Evolutionary conservation across 2,797 vertebrate species (phyloP).

Genomic region (Aulostomus chinensis): DNA sequence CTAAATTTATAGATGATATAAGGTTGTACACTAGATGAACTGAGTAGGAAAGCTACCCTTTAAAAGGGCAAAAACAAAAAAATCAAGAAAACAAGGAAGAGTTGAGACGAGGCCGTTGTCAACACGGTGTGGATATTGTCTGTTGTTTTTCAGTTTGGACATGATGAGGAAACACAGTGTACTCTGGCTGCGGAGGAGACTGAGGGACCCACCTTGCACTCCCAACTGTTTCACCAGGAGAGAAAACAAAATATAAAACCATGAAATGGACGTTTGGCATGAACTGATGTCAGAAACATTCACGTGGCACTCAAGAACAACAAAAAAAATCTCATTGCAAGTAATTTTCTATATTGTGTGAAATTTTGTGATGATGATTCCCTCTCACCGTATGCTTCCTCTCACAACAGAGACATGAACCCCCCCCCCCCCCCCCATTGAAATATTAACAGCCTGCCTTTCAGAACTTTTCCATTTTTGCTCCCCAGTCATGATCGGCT

Average conservation of each 20-base stretch:
- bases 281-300: slow-evolving; percentile 57
- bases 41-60: slow-evolving; percentile 82
- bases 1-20: slow-evolving; percentile 79
- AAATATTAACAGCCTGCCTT: slow-evolving; percentile 77
- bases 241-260: slow-evolving; percentile 29
- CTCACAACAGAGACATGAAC: too few species aligned
- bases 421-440: too few species aligned
- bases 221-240: slow-evolving; percentile 48
- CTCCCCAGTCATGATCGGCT: slow-evolving; percentile 70
- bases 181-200: slow-evolving; percentile 11
- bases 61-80: slow-evolving; percentile 79
- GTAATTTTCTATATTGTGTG: slow-evolving; percentile 76
- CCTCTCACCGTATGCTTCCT: slow-evolving; percentile 72
- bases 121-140: slow-evolving; percentile 44
- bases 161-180: slow-evolving; percentile 47
- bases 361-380: slow-evolving; percentile 77
- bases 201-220: slow-evolving; percentile 32
- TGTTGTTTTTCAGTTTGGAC: slow-evolving; percentile 54
- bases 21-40: slow-evolving; percentile 74
- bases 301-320: slow-evolving; percentile 39
- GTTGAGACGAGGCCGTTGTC: slow-evolving; percentile 27
- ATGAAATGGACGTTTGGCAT: slow-evolving; percentile 70
- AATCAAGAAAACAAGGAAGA: slow-evolving; percentile 22
- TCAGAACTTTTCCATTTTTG: slow-evolving; percentile 70
- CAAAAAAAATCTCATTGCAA: slow-evolving; percentile 51